A percentile compares a stretch with the other conserved stretches of the same genome.
phyloP scores from a whole-genome alignment of 2,888 invertebrate species.

The Machimus atricapillus region DNA sequence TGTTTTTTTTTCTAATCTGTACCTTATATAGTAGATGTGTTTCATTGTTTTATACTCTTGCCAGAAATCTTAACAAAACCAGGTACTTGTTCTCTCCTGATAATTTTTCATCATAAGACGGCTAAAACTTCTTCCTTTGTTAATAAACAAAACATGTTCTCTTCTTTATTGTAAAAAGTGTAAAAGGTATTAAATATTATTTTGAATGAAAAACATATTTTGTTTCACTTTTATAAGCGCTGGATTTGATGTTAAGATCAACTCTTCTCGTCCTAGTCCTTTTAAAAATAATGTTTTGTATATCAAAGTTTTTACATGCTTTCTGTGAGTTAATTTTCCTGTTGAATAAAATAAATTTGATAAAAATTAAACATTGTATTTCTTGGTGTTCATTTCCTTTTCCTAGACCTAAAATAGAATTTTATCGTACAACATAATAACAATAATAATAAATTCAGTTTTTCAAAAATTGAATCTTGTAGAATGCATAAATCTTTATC shows the following conservation, averaged over 20 bases:
- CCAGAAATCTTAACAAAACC: not conserved
- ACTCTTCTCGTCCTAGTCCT: not conserved
- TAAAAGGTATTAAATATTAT: constrained; percentile 43
- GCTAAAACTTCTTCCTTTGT: not conserved
- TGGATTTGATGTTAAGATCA: not conserved
- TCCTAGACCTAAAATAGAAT: not conserved
- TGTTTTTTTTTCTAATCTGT: not conserved
- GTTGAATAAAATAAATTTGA: not conserved
- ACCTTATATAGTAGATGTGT: constrained; percentile 1
- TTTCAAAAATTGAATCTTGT: too few species aligned
- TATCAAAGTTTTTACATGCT: not conserved
- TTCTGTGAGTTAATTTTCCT: not conserved
- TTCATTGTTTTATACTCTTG: not conserved
- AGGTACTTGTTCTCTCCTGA: not conserved
- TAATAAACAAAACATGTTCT: not conserved
- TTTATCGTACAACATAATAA: not conserved
- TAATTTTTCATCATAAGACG: not conserved
- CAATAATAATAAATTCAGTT: not conserved
- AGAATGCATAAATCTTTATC: too few species aligned
- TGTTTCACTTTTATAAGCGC: not conserved
- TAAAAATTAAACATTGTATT: not conserved
- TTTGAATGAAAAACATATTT: constrained; percentile 21
- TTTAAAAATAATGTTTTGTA: not conserved
- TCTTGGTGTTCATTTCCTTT: not conserved
- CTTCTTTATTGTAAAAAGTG: constrained; percentile 38